These are phyloP conservation scores for Alosa alosa DNA, from an alignment of 2,113 vertebrate genomes.

Conservation along the genomic window DNA sequence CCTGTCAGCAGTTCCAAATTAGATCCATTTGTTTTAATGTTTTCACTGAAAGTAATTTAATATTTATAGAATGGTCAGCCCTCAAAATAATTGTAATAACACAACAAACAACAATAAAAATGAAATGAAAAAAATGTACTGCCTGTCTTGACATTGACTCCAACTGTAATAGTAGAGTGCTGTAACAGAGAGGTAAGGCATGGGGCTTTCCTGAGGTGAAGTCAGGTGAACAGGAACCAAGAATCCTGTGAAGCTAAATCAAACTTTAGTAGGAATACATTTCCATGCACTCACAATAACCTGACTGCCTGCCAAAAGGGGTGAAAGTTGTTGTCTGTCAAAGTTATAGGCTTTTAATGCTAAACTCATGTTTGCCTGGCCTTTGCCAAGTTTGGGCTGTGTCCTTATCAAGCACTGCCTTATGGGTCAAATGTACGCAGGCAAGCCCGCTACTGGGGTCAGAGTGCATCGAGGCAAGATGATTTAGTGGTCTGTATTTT, in stretches of 20 bases:
- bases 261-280: background rate
- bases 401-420: background rate
- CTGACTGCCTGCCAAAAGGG: background rate
- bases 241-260: background rate
- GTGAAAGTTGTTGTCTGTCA: background rate
- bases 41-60: background rate
- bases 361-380: background rate
- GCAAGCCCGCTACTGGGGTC: background rate
- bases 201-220: background rate
- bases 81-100: background rate
- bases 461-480: background rate
- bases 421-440: background rate
- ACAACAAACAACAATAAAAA: background rate
- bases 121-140: background rate
- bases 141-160: background rate
- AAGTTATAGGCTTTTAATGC: background rate
- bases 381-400: background rate
- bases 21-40: background rate
- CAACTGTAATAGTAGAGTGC: background rate
- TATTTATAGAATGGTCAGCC: background rate
- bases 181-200: background rate
- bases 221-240: background rate
- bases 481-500: background rate
- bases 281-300: background rate
- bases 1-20: background rate